Evolutionary conservation across 1,140 invertebrate species (phyloP).

Genomic region (Zaprionus davidi): DNA sequence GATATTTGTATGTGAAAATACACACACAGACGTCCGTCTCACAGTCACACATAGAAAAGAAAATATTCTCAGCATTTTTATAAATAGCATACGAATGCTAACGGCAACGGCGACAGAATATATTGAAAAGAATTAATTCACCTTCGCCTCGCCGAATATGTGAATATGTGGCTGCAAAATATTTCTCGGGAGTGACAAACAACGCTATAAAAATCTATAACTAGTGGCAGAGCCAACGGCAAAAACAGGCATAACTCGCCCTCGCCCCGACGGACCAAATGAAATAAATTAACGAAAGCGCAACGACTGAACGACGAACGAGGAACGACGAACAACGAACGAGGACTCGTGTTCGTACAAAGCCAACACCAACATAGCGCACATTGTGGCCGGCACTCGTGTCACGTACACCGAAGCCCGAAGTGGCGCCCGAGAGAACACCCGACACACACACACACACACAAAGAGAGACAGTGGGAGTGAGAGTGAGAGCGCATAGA

Average conservation of each 20-base stretch:
- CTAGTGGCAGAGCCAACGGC: conserved; percentile 8
- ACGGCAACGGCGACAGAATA: conserved; percentile 4
- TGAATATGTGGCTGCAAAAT: conserved; percentile 23
- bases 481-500: neutral
- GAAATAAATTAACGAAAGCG: conserved; percentile 15
- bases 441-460: too few species aligned
- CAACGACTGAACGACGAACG: neutral
- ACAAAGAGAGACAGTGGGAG: conserved; percentile 12
- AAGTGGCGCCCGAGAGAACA: conserved; percentile 1
- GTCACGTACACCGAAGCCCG: conserved; percentile 32
- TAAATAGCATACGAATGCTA: conserved; percentile 23
- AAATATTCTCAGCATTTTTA: conserved; percentile 16
- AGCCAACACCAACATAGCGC: conserved; percentile 2
- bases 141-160: conserved; percentile 15
- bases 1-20: neutral
- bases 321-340: neutral
- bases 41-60: neutral
- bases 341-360: conserved; percentile 24
- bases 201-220: conserved; percentile 26
- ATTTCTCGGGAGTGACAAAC: conserved; percentile 5
- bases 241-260: conserved; percentile 10
- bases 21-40: neutral
- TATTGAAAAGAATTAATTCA: conserved; percentile 17
- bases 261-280: neutral
- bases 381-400: conserved; percentile 14